Conservation (phyloP, 2,888 invertebrate genomes). For the Eupithecia pulchellata region DNA sequence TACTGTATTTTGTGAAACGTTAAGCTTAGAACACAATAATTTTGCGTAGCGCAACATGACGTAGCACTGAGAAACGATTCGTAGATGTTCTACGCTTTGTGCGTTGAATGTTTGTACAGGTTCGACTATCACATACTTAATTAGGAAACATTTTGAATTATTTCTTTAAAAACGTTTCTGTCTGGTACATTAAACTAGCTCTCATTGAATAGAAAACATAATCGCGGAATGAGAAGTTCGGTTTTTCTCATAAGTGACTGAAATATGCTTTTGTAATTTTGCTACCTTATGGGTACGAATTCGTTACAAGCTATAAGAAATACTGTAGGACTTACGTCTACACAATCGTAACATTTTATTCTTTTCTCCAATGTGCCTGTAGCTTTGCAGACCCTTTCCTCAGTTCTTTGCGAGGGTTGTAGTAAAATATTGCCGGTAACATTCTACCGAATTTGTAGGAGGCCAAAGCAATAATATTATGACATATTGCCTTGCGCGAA, state of each 20-base stretch:
- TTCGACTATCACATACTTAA: background rate
- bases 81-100: slow-evolving; percentile 22
- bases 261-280: background rate
- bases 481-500: slow-evolving; percentile 77
- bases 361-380: slow-evolving; percentile 52
- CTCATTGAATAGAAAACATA: background rate
- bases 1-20: slow-evolving; percentile 65
- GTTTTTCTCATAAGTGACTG: background rate
- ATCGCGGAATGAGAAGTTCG: background rate
- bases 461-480: slow-evolving; percentile 82
- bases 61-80: slow-evolving; percentile 19
- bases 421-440: slow-evolving; percentile 80
- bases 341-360: background rate
- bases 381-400: slow-evolving; percentile 58
- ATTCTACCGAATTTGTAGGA: slow-evolving; percentile 72
- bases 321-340: background rate
- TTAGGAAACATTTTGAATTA: background rate
- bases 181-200: background rate
- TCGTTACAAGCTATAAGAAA: background rate
- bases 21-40: slow-evolving; percentile 33
- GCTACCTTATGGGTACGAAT: background rate
- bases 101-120: background rate
- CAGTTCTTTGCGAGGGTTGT: slow-evolving; percentile 64
- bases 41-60: slow-evolving; percentile 14
- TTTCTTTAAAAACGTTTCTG: background rate